Evolutionary conservation across 2,888 invertebrate genomes (phyloP).

Genomic region (Phengaris alcon): DNA sequence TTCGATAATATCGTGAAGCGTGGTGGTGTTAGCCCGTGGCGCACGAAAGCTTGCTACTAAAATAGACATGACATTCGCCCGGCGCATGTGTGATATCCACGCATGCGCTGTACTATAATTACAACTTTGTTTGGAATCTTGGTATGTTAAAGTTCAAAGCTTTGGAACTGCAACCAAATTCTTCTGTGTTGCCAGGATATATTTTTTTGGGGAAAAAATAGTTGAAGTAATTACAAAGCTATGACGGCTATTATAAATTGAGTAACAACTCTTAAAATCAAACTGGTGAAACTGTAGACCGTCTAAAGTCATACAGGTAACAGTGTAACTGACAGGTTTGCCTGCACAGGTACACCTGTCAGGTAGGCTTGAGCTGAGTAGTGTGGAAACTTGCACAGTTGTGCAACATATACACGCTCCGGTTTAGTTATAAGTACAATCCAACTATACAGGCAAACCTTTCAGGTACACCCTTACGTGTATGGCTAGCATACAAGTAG

Average conservation of each 20-base stretch:
- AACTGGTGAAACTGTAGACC: too few relatives aligned
- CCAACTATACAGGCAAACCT: too few relatives aligned
- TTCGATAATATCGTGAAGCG: constrained; percentile 41
- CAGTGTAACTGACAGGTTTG: too few relatives aligned
- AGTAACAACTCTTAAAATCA: too few relatives aligned
- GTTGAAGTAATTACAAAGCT: background rate
- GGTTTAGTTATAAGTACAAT: too few relatives aligned
- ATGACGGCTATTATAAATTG: too few relatives aligned
- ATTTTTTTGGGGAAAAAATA: background rate
- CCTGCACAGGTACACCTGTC: too few relatives aligned
- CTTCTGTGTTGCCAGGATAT: background rate
- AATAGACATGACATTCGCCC: constrained; percentile 68
- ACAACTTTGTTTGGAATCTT: constrained; percentile 27
- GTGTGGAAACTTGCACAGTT: too few relatives aligned
- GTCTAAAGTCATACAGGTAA: too few relatives aligned
- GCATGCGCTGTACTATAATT: constrained; percentile 53
- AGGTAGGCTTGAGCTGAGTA: too few relatives aligned
- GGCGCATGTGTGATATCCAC: constrained; percentile 56
- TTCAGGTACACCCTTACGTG: too few relatives aligned
- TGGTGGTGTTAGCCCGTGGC: constrained; percentile 44
- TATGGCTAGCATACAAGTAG: background rate
- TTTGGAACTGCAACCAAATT: background rate
- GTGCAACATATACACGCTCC: too few relatives aligned
- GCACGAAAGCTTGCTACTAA: constrained; percentile 60
- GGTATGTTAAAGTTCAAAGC: constrained; percentile 17